Conservation (phyloP, 2,888 invertebrate genomes). For the Himalopsyche japonica region DNA sequence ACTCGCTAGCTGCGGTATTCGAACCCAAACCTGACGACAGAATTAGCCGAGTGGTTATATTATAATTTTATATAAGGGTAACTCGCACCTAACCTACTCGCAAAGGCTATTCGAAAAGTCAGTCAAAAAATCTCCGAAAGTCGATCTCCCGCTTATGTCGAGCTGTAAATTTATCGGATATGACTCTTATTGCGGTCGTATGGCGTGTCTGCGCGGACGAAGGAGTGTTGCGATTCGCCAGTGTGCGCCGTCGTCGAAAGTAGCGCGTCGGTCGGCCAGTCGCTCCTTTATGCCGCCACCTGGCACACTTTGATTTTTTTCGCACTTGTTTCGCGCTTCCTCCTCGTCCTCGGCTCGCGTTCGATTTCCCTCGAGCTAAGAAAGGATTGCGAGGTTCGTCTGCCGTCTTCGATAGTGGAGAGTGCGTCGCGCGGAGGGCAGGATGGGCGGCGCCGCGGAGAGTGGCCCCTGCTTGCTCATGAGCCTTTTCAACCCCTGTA, state of each 20-base stretch:
- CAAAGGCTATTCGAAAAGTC: no score
- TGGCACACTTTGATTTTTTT: background rate
- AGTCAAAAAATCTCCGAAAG: no score
- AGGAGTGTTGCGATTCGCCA: background rate
- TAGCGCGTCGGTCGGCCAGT: background rate
- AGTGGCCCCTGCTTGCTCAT: slow-evolving; percentile 20
- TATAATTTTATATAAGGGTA: no score
- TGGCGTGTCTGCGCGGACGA: background rate
- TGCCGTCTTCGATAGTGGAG: background rate
- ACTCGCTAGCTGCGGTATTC: no score
- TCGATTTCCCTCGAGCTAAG: background rate
- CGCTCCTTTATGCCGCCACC: background rate
- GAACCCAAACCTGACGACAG: no score
- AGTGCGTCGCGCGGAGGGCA: background rate
- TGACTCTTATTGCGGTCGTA: background rate
- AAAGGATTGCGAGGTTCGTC: background rate
- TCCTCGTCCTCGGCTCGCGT: background rate
- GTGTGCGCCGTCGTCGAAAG: background rate
- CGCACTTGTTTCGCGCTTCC: background rate
- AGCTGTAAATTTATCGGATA: background rate
- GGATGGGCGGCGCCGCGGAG: slow-evolving; percentile 37
- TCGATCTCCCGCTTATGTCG: background rate
- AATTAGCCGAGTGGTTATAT: no score
- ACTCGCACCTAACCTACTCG: no score
- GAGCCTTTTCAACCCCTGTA: slow-evolving; percentile 23